These are phyloP conservation scores for Ammospiza caudacuta DNA, from an alignment of 2,113 vertebrate species.

Conservation along the genomic window DNA sequence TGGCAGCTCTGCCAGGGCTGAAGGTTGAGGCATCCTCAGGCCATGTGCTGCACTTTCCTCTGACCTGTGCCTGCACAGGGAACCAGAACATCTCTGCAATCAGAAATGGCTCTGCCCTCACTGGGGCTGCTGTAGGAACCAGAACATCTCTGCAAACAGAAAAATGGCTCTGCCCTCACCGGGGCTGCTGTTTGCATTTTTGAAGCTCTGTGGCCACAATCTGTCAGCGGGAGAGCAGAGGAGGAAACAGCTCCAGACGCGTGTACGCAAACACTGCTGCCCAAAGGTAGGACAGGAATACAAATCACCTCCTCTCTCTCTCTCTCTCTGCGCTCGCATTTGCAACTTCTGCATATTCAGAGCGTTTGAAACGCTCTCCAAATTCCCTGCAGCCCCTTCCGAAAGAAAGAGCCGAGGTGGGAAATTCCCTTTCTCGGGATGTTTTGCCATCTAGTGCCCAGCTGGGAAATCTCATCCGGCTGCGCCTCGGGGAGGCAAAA, in stretches of 20 bases:
- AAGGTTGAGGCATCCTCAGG: fast-evolving
- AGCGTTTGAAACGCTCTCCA: neutral
- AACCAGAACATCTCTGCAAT: fast-evolving
- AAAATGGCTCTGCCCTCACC: neutral
- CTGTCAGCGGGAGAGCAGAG: neutral
- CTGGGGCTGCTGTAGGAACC: neutral
- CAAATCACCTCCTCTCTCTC: neutral
- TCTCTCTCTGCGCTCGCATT: neutral
- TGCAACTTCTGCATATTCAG: neutral
- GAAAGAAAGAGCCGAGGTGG: neutral
- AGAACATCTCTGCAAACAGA: fast-evolving
- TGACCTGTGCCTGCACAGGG: fast-evolving
- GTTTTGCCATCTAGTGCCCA: constrained; percentile 62
- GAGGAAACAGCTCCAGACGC: neutral
- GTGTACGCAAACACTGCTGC: neutral
- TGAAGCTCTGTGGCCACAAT: neutral
- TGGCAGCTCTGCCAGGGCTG: fast-evolving
- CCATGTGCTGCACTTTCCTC: fast-evolving
- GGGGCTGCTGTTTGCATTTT: neutral
- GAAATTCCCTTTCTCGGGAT: neutral
- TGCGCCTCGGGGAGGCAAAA: neutral
- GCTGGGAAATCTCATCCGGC: constrained; percentile 5
- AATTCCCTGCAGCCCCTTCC: neutral
- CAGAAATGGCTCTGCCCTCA: neutral
- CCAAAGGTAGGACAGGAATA: neutral